phyloP scores from a whole-genome alignment of 2,888 invertebrate genomes.

The Gortyna flavago region DNA sequence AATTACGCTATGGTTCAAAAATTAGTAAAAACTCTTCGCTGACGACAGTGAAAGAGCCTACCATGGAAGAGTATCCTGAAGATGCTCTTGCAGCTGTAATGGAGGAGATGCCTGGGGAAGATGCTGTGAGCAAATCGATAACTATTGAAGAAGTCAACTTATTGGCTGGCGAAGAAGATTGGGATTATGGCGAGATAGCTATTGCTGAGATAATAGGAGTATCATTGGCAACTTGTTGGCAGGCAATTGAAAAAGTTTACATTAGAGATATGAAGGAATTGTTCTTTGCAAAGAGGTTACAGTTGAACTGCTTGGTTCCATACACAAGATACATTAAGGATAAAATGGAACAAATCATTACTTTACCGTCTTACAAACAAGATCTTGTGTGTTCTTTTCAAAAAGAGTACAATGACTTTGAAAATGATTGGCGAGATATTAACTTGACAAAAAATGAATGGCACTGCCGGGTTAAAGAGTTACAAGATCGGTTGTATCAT shows the following conservation, averaged over 20 bases:
- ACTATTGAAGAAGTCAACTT: conserved; percentile 74
- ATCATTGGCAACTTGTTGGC: conserved; percentile 88
- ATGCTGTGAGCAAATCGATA: conserved; percentile 35
- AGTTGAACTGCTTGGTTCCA: conserved; percentile 89
- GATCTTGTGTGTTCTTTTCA: conserved; percentile 90
- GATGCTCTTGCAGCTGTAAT: conserved; percentile 59
- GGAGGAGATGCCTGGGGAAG: conserved; percentile 71
- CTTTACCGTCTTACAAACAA: conserved; percentile 90
- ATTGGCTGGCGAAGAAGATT: conserved; percentile 85
- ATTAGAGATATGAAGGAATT: conserved; percentile 89
- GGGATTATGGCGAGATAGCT: conserved; percentile 85
- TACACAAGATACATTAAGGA: conserved; percentile 89
- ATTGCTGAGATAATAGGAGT: conserved; percentile 79
- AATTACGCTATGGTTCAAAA: conserved; percentile 75
- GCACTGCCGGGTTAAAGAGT: conserved; percentile 89
- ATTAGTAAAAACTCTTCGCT: conserved; percentile 73
- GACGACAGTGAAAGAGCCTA: conserved; percentile 75
- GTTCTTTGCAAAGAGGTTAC: conserved; percentile 90
- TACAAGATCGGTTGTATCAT: conserved; percentile 87
- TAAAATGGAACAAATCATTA: conserved; percentile 89
- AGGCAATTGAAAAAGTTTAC: conserved; percentile 86
- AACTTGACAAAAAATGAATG: conserved; percentile 91
- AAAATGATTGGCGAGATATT: conserved; percentile 90
- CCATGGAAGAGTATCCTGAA: conserved; percentile 67
- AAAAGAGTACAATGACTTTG: conserved; percentile 90